Conservation (phyloP, 2,888 invertebrate species). For the Rotaria sp. region DNA sequence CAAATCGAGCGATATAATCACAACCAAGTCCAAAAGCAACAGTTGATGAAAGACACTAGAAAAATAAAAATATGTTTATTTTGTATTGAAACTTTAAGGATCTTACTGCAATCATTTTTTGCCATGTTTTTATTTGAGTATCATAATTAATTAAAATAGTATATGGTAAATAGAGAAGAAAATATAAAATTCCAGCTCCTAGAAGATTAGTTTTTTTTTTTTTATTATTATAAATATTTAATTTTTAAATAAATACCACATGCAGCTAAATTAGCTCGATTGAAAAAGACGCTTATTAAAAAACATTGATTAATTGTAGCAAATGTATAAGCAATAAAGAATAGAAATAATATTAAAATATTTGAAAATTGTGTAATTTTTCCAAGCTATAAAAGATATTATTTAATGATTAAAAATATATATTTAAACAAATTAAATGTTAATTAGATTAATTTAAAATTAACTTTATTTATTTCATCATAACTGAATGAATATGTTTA, state of each 20-base stretch:
- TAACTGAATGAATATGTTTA: no score
- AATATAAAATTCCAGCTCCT: slow-evolving; percentile 54
- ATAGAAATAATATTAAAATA: slow-evolving; percentile 63
- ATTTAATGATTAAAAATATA: no score
- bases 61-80: neutral
- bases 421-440: no score
- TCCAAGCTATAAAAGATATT: slow-evolving; percentile 56
- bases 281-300: slow-evolving; percentile 61
- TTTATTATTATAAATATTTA: neutral
- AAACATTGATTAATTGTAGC: slow-evolving; percentile 59
- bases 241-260: slow-evolving; percentile 44
- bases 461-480: no score
- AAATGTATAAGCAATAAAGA: slow-evolving; percentile 62
- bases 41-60: slow-evolving; percentile 67
- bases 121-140: slow-evolving; percentile 46
- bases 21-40: slow-evolving; percentile 75
- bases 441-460: no score
- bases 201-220: neutral
- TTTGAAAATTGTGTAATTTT: slow-evolving; percentile 67
- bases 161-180: slow-evolving; percentile 55
- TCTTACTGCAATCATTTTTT: slow-evolving; percentile 45
- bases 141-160: slow-evolving; percentile 50
- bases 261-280: slow-evolving; percentile 61
- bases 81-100: neutral
- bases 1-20: slow-evolving; percentile 66